A percentile compares a stretch with the other conserved stretches of the same genome.
These are phyloP conservation scores for Paramormyrops kingsleyae DNA, from an alignment of 2,113 vertebrate genomes.

Conservation along the genomic window DNA sequence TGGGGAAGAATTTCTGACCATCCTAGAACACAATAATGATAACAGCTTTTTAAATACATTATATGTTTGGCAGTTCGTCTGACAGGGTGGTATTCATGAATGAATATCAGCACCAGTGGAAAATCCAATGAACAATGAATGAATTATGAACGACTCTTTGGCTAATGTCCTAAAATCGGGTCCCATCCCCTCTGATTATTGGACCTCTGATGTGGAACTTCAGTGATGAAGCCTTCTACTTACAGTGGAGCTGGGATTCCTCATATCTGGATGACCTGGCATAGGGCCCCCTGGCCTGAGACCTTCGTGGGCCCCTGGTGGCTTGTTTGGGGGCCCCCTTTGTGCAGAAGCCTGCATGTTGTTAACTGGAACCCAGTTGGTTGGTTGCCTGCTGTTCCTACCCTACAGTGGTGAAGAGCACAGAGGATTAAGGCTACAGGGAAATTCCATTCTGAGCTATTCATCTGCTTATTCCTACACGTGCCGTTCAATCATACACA, in stretches of 20 bases:
- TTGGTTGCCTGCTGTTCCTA: not conserved
- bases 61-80: not conserved
- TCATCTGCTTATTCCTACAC: not conserved
- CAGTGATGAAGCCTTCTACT: not conserved
- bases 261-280: not conserved
- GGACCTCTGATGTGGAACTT: not conserved
- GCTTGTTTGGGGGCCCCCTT: not conserved
- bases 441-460: not conserved
- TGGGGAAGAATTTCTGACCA: constrained; percentile 23
- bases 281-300: not conserved
- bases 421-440: not conserved
- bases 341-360: too few relatives aligned
- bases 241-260: not conserved
- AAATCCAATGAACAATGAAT: not conserved
- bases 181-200: not conserved
- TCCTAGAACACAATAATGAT: constrained; percentile 31
- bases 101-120: not conserved
- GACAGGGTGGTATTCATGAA: not conserved
- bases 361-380: not conserved
- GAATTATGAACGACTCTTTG: not conserved
- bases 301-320: not conserved
- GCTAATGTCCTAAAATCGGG: not conserved
- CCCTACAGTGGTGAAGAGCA: not conserved
- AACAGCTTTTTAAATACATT: not conserved
- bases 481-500: not conserved